phyloP scores from a whole-genome alignment of 2,113 vertebrate genomes.

The Morone chrysops region DNA sequence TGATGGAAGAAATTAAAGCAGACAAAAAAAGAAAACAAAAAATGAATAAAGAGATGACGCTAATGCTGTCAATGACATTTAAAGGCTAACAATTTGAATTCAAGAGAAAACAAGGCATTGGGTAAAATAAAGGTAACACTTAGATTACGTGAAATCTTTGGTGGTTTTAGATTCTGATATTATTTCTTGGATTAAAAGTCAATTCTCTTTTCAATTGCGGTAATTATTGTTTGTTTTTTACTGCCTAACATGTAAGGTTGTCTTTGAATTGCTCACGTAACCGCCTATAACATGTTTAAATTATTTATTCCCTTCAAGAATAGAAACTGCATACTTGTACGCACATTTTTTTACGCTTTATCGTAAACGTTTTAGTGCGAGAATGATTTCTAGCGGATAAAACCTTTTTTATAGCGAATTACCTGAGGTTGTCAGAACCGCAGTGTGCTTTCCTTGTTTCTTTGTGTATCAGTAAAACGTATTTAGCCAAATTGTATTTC shows the following conservation, averaged over 20 bases:
- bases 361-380: not conserved
- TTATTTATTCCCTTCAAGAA: not conserved
- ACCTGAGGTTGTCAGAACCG: not conserved
- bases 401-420: not conserved
- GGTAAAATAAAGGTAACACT: not conserved
- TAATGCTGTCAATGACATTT: slow-evolving; percentile 37
- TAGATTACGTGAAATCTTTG: not conserved
- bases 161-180: not conserved
- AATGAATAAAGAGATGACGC: slow-evolving; percentile 46
- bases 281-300: not conserved
- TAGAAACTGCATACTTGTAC: not conserved
- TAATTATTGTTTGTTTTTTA: not conserved
- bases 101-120: slow-evolving; percentile 8
- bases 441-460: not conserved
- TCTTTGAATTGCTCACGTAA: not conserved
- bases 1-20: slow-evolving; percentile 88
- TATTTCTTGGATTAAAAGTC: not conserved
- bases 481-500: not conserved
- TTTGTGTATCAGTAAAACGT: not conserved
- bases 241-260: not conserved
- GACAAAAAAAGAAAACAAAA: slow-evolving; percentile 79
- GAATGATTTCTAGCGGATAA: not conserved
- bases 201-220: not conserved
- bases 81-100: slow-evolving; percentile 8
- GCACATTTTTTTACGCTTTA: not conserved